Conservation (phyloP, 2,113 vertebrate species). For the Notiomystis cincta region DNA sequence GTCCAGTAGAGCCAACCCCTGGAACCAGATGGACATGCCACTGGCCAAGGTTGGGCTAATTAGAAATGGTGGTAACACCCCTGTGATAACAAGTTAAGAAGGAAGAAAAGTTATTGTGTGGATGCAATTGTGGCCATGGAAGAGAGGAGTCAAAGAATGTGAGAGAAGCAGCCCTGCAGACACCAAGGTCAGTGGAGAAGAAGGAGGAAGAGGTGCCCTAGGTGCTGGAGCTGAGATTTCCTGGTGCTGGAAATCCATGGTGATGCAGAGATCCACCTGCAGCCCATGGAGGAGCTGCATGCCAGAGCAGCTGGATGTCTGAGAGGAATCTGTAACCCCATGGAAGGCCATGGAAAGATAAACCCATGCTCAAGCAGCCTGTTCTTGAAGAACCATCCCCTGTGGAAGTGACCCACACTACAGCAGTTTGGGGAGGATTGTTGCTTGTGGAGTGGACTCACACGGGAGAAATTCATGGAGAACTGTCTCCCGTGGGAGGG, state of each 20-base stretch:
- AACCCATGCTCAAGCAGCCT: background rate
- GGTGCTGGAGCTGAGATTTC: background rate
- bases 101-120: fast-evolving
- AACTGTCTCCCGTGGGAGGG: fast-evolving
- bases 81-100: background rate
- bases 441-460: background rate
- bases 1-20: background rate
- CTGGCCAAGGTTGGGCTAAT: background rate
- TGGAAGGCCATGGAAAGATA: background rate
- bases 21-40: background rate
- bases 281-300: background rate
- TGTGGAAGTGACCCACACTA: background rate
- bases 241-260: no score
- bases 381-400: background rate
- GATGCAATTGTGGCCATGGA: background rate
- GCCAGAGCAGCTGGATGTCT: background rate
- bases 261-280: background rate
- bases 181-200: background rate
- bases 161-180: background rate
- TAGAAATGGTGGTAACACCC: background rate
- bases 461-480: background rate
- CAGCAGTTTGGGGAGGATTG: background rate
- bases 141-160: background rate
- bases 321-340: background rate
- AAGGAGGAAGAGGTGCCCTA: background rate